Evolutionary conservation across 2,888 invertebrate genomes (phyloP).

Genomic region (Drosophila dives): DNA sequence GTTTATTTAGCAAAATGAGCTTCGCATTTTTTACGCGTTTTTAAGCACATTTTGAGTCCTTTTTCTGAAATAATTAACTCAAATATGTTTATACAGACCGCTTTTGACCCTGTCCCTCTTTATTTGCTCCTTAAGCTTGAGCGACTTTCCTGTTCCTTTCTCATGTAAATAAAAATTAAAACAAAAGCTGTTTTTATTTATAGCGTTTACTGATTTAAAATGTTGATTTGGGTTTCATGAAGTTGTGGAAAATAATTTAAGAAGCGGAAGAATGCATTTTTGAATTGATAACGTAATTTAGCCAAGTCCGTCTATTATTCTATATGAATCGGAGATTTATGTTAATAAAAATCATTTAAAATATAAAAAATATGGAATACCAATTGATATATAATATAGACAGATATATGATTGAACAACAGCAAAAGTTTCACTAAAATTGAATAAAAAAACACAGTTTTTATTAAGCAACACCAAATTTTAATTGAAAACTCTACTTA

Average conservation of each 20-base stretch:
- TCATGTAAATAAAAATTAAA: slow-evolving; percentile 71
- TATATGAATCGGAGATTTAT: no score
- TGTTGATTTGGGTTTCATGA: background rate
- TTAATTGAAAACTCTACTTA: background rate
- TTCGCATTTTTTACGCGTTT: slow-evolving; percentile 71
- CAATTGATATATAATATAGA: background rate
- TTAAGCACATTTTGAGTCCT: slow-evolving; percentile 57
- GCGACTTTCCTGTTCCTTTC: slow-evolving; percentile 32
- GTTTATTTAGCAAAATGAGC: slow-evolving; percentile 73
- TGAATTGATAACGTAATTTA: background rate
- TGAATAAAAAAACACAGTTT: background rate
- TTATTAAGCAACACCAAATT: background rate
- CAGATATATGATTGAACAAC: background rate
- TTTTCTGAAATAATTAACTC: slow-evolving; percentile 67
- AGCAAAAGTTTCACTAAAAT: background rate
- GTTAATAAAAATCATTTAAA: background rate
- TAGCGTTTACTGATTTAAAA: background rate
- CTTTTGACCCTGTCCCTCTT: slow-evolving; percentile 27
- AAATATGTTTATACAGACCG: slow-evolving; percentile 60
- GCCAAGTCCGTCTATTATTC: no score
- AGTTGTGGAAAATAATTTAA: background rate
- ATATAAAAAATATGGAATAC: background rate
- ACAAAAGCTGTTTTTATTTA: slow-evolving; percentile 26
- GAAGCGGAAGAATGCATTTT: background rate
- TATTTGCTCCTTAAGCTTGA: slow-evolving; percentile 12